phyloP scores from a whole-genome alignment of 2,797 vertebrate species.

The Cercopithecus hamlyni region DNA sequence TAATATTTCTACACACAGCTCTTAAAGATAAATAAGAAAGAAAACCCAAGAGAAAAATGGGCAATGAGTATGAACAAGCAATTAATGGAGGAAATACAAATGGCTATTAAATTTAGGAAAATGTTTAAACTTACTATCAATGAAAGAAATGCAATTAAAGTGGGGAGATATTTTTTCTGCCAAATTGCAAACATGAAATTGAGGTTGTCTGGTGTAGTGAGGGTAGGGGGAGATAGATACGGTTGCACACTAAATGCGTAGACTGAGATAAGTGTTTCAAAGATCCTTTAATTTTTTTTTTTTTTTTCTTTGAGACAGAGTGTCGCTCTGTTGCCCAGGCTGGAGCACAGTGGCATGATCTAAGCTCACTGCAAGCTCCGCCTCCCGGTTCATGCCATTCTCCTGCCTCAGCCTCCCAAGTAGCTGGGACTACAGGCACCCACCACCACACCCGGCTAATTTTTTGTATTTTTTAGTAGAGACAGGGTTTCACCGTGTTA shows the following conservation, averaged over 20 bases:
- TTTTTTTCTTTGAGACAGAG: too few relatives aligned
- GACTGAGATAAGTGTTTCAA: background rate
- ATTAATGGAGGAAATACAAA: background rate
- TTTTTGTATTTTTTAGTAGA: too few relatives aligned
- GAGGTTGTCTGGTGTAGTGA: fast-evolving
- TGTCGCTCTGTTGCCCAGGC: too few relatives aligned
- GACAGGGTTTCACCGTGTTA: too few relatives aligned
- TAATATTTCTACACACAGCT: background rate
- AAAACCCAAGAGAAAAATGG: background rate
- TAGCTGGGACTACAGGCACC: too few relatives aligned
- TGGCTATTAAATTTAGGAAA: background rate
- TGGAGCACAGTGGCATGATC: too few relatives aligned
- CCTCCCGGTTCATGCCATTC: fast-evolving
- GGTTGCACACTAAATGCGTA: fast-evolving
- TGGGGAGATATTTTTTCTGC: background rate
- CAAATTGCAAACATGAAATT: background rate
- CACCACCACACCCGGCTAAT: too few relatives aligned
- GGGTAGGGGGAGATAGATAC: fast-evolving
- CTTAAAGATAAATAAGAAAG: background rate
- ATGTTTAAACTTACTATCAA: background rate
- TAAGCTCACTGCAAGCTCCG: fast-evolving
- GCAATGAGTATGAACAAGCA: background rate
- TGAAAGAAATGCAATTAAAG: background rate
- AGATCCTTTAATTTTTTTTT: background rate
- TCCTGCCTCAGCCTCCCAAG: too few relatives aligned